Evolutionary conservation across 2,797 vertebrate genomes (phyloP), one percentile per base, ranked within the genome.

Genomic region (Manis javanica): DNA sequence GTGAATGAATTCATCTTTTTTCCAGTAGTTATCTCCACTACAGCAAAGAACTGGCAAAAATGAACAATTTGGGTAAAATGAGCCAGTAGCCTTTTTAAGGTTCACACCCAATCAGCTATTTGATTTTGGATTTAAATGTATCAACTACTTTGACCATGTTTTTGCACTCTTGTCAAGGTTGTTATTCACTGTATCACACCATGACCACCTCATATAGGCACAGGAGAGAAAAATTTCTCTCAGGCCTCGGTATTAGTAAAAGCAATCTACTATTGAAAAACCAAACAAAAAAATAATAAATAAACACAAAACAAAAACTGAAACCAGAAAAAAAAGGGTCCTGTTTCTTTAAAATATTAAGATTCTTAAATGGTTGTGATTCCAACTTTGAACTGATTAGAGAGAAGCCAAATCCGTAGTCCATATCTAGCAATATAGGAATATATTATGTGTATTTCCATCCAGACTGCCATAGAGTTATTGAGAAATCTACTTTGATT

Each of bases 81-180:
- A 96, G 23, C 84, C 87, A 77, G 4, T 29, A 18, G 15, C 51
- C 74, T 84, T 61, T 74, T 81, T 69, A 89, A 57, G 53, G 24
- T 12, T 94, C 87, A 87, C 87, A 93, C 84, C 90, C 95, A 93
- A 95, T 93, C 79, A 91, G 63, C 79, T 37, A 26, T 59, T 69
- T 75, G 42, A 91, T 84, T 94, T 57, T 77, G 59, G 89, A 55
- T 37, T 55, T 61, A 51, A 78, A 81, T 49, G 15, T 59, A 49
- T 84, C 77, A 90, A 29, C 9, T 61, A 72, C 66, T 82, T 89
- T n/a, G 39, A 72, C 46, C 23, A 1, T 4, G 87, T 78, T 55
- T 68, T 64, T 61, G 14, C 14, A 21, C 14, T 74, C 18, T 9
- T 42, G 9, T 72, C 79, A 77, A 72, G n/a, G 34, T 1, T 90